Base-by-base conservation (phyloP, 2,888 invertebrate genomes). In the Hesperia comma region DNA sequence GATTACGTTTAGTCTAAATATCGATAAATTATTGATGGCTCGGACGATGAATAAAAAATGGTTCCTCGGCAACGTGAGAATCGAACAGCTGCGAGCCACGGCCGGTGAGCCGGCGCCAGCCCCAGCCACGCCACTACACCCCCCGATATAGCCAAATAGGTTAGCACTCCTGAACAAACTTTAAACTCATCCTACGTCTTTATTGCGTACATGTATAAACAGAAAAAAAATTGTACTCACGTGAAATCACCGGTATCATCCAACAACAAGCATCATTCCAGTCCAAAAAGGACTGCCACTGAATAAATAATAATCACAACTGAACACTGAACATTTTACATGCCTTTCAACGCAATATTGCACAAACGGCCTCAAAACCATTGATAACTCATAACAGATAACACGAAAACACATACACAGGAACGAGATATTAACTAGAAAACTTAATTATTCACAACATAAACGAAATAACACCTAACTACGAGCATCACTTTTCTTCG, bases 271-370 rank as follows among this genome's bases (percentile, higher is more conserved):
- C 87, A 84, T 87, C 86, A 87, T 90, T 82, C 86, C 86, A 85
- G 87, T 85, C 88, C 88, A 84, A 82, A 83, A 81, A 81, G 78
- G 81, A 86, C 82, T 87, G 86, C 83, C 92, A 91, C 92, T 88
- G 87, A 79, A 85, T 88, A 91, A 88, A 89, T 91, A 87, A 90
- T 90, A 88, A 90, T 91, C 92, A 92, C 92, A 88, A 90, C 86
- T 89, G 83, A 88, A 89, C 90, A 88, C 87, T 81, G 87, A 90
- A 89, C 88, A 90, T 87, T 89, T 87, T 88, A 81, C 80, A 80
- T 81, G 83, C 84, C 84, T 86, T 88, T 81, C 83, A 86, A 88
- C 82, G 82, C 80, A 85, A 78, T 86, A 90, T 86, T 87, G 86
- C 91, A 91, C 91, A 81, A 85, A 87, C 75, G 85, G 84, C 80